These are phyloP conservation scores for Melanotaenia duboulayi DNA, from an alignment of 2,113 vertebrate species.

Conservation along the genomic window DNA sequence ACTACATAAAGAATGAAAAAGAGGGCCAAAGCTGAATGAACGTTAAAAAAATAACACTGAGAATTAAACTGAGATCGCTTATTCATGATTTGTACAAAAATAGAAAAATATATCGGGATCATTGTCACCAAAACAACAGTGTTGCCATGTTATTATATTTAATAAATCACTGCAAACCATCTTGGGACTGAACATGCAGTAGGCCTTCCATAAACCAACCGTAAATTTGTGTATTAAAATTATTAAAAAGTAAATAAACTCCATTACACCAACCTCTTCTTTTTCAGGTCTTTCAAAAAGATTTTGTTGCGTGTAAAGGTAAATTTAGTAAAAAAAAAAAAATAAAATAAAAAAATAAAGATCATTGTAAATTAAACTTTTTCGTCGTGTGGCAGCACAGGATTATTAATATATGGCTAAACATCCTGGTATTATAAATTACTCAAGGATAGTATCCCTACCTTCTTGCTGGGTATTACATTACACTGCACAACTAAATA, in stretches of 20 bases:
- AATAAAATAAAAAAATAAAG: too few species aligned
- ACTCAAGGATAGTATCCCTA: not conserved
- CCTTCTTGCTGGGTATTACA: not conserved
- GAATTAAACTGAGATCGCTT: not conserved
- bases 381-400: not conserved
- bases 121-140: constrained; percentile 5
- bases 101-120: not conserved
- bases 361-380: not conserved
- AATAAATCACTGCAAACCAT: not conserved
- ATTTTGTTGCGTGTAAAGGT: not conserved
- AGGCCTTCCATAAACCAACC: not conserved
- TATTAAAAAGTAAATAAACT: not conserved
- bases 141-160: not conserved
- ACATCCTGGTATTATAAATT: not conserved
- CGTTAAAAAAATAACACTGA: not conserved
- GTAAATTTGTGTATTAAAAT: too few species aligned
- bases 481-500: constrained; percentile 1
- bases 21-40: not conserved
- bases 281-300: not conserved
- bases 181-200: not conserved
- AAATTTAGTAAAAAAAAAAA: not conserved
- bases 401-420: not conserved
- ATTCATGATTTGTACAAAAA: not conserved
- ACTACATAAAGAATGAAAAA: not conserved
- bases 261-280: not conserved